phyloP scores from a whole-genome alignment of 1,140 invertebrate genomes.

The Megalonaias nervosa region DNA sequence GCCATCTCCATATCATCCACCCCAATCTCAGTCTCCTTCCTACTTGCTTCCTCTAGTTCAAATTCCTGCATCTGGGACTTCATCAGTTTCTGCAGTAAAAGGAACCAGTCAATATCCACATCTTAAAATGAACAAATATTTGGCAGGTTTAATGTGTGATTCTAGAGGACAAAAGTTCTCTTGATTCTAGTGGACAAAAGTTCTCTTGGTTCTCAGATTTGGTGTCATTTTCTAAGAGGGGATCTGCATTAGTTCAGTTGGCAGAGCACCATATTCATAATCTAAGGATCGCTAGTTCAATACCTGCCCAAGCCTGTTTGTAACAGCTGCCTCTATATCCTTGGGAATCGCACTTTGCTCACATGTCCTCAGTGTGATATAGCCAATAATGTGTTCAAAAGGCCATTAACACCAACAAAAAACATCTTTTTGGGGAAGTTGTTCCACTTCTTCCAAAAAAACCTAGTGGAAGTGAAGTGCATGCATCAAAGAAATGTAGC shows the following conservation, averaged over 20 bases:
- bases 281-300: too few relatives aligned
- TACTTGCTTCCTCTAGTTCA: constrained; percentile 31
- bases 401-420: neutral
- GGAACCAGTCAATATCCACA: neutral
- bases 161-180: neutral
- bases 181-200: neutral
- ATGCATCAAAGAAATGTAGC: too few relatives aligned
- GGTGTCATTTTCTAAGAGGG: neutral
- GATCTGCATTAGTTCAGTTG: neutral
- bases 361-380: too few relatives aligned
- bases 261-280: too few relatives aligned
- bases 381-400: too few relatives aligned
- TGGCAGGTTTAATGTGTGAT: neutral
- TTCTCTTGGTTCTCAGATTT: neutral
- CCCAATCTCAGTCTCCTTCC: constrained; percentile 30
- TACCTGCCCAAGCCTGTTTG: too few relatives aligned
- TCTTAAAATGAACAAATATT: too few relatives aligned
- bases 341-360: too few relatives aligned
- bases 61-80: constrained; percentile 19
- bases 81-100: constrained; percentile 43
- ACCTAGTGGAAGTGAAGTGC: too few relatives aligned
- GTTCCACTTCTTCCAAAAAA: neutral
- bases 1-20: constrained; percentile 46
- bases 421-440: neutral
- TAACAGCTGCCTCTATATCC: neutral